Conservation (phyloP, 2,113 vertebrate species). For the Ovis canadensis region DNA sequence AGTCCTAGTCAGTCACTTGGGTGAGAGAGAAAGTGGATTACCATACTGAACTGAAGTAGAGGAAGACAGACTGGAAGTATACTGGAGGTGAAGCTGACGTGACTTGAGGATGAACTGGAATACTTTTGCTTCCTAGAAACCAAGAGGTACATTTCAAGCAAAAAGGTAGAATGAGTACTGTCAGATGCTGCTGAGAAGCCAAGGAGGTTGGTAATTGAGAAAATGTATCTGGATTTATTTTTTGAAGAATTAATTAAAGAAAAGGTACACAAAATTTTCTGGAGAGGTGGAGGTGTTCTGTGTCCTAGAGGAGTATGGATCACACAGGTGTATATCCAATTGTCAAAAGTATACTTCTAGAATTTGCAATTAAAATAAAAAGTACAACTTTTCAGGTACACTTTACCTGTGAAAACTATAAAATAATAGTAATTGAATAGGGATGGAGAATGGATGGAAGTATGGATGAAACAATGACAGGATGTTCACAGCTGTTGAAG, state of each 20-base stretch:
- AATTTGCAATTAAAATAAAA: slow-evolving; percentile 20
- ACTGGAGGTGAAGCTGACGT: not conserved
- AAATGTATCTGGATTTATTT: not conserved
- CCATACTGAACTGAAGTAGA: not conserved
- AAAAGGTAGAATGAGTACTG: not conserved
- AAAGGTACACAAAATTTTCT: not conserved
- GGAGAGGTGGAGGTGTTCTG: not conserved
- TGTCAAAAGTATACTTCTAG: not conserved
- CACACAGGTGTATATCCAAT: not conserved
- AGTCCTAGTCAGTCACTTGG: not conserved
- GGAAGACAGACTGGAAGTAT: not conserved
- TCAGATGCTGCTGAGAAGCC: not conserved
- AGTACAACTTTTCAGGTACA: not conserved
- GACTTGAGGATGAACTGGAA: not conserved
- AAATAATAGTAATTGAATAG: not conserved
- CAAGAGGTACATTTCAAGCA: not conserved
- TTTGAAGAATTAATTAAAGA: not conserved
- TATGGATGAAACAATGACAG: not conserved
- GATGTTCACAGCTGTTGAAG: not conserved
- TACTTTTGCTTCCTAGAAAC: not conserved
- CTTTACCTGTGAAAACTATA: not conserved
- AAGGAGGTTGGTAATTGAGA: not conserved
- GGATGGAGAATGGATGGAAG: not conserved
- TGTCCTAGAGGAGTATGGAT: not conserved
- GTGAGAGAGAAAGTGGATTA: not conserved